phyloP scores from a whole-genome alignment of 2,797 vertebrate species.

The Philypnodon macrostomus region DNA sequence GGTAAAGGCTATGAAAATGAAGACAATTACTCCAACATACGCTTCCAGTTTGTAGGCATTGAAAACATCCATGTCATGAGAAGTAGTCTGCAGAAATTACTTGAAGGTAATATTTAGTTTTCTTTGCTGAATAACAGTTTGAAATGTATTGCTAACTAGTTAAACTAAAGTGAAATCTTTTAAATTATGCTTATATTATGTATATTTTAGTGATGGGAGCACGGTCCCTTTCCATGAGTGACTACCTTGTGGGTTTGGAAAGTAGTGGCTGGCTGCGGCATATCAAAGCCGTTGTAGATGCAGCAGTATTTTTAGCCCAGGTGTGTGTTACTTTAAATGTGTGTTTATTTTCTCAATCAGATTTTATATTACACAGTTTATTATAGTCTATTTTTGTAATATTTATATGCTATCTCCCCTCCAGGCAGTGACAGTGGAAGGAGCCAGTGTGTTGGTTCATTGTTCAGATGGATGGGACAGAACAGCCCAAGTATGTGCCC shows the following conservation, averaged over 20 bases:
- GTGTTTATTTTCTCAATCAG: not conserved
- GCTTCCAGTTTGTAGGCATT: constrained; percentile 98
- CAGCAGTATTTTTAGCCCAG: constrained; percentile 89
- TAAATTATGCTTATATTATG: not conserved
- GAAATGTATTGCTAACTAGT: no score
- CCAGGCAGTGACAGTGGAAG: constrained; percentile 89
- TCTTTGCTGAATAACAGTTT: not conserved
- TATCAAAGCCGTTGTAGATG: constrained; percentile 91
- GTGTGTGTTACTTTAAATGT: constrained; percentile 64
- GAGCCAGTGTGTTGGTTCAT: constrained; percentile 92
- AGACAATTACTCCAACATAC: constrained; percentile 98
- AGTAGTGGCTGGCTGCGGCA: constrained; percentile 93
- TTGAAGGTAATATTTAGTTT: constrained; percentile 82
- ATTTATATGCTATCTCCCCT: not conserved
- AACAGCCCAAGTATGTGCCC: constrained; percentile 94
- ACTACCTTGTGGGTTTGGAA: constrained; percentile 91
- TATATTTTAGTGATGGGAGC: constrained; percentile 81
- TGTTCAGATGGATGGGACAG: constrained; percentile 98
- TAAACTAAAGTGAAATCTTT: not conserved
- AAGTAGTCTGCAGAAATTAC: constrained; percentile 90
- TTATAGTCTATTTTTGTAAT: no score
- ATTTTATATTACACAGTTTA: no score
- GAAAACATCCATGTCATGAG: constrained; percentile 99
- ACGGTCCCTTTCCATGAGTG: constrained; percentile 85
- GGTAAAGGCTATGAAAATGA: constrained; percentile 99